Percentiles rank a stretch among this genome's conserved stretches.
phyloP scores from a whole-genome alignment of 2,888 invertebrate species.

The Leistus spinibarbis region DNA sequence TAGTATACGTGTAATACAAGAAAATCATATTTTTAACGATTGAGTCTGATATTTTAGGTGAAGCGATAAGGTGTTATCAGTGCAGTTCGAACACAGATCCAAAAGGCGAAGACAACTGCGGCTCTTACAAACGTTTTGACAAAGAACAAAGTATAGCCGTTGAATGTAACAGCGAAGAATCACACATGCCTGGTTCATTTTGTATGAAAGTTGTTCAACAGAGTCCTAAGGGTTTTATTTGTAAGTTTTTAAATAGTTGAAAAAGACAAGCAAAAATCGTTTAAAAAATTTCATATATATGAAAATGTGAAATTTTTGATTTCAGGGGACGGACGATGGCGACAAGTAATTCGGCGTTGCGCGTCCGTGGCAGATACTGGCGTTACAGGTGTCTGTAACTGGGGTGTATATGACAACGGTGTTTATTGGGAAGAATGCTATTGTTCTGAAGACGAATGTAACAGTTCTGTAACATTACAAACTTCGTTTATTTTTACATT shows the following conservation, averaged over 20 bases:
- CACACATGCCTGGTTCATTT: slow-evolving; percentile 92
- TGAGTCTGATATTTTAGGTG: slow-evolving; percentile 59
- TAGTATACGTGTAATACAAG: no score
- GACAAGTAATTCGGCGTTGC: slow-evolving; percentile 88
- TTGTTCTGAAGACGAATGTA: slow-evolving; percentile 90
- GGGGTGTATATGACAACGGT: slow-evolving; percentile 94
- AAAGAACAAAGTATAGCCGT: slow-evolving; percentile 84
- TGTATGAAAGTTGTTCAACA: slow-evolving; percentile 95
- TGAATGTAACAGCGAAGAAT: slow-evolving; percentile 93
- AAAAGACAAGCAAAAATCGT: no score
- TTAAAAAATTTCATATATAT: no score
- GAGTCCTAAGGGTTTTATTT: slow-evolving; percentile 91
- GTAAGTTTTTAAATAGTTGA: slow-evolving; percentile 66
- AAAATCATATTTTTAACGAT: no score
- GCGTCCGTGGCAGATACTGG: slow-evolving; percentile 90
- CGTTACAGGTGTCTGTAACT: slow-evolving; percentile 94
- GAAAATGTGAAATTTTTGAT: no score
- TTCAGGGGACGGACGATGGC: slow-evolving; percentile 94
- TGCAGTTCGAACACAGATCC: slow-evolving; percentile 87
- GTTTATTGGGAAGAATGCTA: slow-evolving; percentile 98
- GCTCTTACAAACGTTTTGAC: slow-evolving; percentile 87
- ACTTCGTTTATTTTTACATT: slow-evolving; percentile 14
- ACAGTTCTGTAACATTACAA: slow-evolving; percentile 54
- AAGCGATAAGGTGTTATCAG: slow-evolving; percentile 88
- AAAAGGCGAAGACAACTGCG: slow-evolving; percentile 84